These are phyloP conservation scores for Tamandua tetradactyla DNA, from an alignment of 2,797 vertebrate species.

Conservation along the genomic window DNA sequence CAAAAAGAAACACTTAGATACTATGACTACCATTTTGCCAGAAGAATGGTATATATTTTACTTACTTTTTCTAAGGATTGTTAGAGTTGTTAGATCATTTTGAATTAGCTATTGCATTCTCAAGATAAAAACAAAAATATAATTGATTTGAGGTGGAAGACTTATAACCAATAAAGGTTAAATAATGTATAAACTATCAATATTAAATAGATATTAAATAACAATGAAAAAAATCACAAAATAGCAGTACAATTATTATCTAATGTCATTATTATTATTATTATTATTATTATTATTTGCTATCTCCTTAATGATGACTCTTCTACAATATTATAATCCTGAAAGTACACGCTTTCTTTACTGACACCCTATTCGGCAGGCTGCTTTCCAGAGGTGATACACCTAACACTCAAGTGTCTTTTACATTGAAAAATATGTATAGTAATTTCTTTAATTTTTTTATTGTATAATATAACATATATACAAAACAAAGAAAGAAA, in stretches of 20 bases:
- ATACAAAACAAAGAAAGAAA: no score
- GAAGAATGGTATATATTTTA: background rate
- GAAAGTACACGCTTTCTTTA: background rate
- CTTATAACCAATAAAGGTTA: slow-evolving; percentile 1
- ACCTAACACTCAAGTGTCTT: background rate
- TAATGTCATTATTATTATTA: background rate
- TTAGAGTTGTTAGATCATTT: background rate
- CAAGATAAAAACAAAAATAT: background rate
- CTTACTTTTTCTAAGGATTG: background rate
- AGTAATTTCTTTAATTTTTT: background rate
- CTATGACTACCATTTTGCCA: background rate
- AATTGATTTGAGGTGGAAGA: background rate
- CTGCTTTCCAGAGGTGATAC: background rate
- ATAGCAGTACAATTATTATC: background rate
- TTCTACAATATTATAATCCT: background rate
- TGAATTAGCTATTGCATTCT: background rate
- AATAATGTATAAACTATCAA: background rate
- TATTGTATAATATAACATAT: no score
- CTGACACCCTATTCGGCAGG: background rate
- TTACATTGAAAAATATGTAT: background rate
- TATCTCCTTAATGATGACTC: background rate
- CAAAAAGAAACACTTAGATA: background rate
- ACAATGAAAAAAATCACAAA: slow-evolving; percentile 17
- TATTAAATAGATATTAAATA: background rate
- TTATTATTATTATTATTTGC: background rate